Evolutionary conservation across 2,797 vertebrate species (phyloP), one percentile per base, ranked within the genome.

Genomic region (Streptopelia turtur): DNA sequence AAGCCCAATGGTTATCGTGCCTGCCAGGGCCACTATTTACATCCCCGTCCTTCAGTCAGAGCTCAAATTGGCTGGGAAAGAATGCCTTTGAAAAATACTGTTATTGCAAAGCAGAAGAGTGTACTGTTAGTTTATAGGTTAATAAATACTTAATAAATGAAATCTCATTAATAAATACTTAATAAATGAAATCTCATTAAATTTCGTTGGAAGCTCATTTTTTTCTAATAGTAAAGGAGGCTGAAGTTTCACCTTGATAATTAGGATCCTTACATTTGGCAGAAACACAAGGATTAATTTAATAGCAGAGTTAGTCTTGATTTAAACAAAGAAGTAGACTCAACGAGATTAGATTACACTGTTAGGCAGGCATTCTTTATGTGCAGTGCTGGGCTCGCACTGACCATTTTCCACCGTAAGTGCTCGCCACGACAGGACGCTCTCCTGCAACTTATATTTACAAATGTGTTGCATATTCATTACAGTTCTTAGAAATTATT

Each of bases 191-290:
- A 88, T 85, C 60, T 80, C 35, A n/a, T 87, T 80, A 66, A 18
- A 88, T 47, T 81, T 61, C n/a, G 66, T 30, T 77, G 47, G 65
- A 83, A 76, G 28, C 24, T 87, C 23, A 59, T 91, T 82, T 93
- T 93, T 95, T 91, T 92, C 52, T 75, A 63, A 31, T 43, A 56
- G 17, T 70, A 85, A 76, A 83, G 85, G 55, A 92, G 11, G 18
- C 12, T 80, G 16, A 90, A 74, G 13, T 88, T 86, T 95, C 85
- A 70, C 12, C 56, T 90, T 91, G 68, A 95, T 90, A 77, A 91
- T 90, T 85, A 61, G 37, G 10, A 13, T 88, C 12, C 49, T 91
- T 94, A 52, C 22, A 63, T 88, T 88, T 86, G 68, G 39, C 79
- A 95, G 85, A 85, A 94, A 79, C 3, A 41, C 23, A 31, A 66